A percentile compares a stretch with the other conserved stretches of the same genome.
These are phyloP conservation scores for Luehdorfia chinensis DNA, from an alignment of 1,140 invertebrate species.

Conservation along the genomic window DNA sequence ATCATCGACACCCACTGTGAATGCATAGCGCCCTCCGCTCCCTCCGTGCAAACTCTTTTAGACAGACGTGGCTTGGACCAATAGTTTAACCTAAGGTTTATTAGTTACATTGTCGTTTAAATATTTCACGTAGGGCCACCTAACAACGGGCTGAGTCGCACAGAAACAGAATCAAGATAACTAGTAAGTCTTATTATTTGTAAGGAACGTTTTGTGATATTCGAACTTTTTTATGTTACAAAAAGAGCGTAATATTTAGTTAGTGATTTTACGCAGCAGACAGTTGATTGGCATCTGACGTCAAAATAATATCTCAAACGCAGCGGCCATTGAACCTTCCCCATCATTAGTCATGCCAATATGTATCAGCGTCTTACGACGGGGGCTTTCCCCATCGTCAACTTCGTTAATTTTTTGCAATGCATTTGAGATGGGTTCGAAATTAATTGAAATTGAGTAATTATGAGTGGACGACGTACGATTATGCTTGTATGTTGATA, in stretches of 20 bases:
- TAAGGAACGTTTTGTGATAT: neutral
- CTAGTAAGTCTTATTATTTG: no score
- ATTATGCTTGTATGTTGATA: no score
- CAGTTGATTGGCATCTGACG: neutral
- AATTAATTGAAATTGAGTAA: neutral
- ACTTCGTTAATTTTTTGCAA: neutral
- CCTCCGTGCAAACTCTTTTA: neutral
- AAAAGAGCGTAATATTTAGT: neutral
- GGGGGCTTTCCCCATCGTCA: constrained; percentile 1
- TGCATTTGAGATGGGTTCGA: neutral
- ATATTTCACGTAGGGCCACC: neutral
- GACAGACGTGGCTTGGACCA: no score
- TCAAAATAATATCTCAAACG: neutral
- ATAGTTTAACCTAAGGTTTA: no score
- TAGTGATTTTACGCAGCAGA: neutral
- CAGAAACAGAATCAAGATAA: no score
- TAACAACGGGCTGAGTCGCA: no score
- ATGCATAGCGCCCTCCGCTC: constrained; percentile 1
- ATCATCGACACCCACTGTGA: constrained; percentile 61
- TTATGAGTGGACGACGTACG: neutral
- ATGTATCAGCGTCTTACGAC: neutral
- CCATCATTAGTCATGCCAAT: constrained; percentile 8
- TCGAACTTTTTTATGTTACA: neutral
- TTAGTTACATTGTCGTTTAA: constrained; percentile 7
- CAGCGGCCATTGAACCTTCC: neutral